A percentile compares a stretch with the other conserved stretches of the same genome.
phyloP scores from a whole-genome alignment of 2,113 vertebrate genomes.

The Takifugu flavidus region DNA sequence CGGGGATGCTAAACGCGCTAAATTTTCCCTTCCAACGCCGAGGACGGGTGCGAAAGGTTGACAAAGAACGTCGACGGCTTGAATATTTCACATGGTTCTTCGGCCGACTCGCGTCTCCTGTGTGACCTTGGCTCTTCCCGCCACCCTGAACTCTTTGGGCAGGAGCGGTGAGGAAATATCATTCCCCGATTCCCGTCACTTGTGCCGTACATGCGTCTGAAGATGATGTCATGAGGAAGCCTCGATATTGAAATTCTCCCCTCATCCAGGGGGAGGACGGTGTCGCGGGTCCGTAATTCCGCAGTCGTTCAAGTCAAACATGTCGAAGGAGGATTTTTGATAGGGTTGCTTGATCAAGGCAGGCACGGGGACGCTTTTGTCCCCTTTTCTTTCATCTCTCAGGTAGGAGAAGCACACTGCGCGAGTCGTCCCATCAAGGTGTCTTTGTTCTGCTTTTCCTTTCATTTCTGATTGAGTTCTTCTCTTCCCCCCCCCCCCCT shows the following conservation, averaged over 20 bases:
- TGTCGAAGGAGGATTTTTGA: too few species aligned
- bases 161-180: slow-evolving; percentile 16
- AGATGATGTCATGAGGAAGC: slow-evolving; percentile 7
- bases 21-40: background rate
- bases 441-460: background rate
- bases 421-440: too few species aligned
- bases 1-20: slow-evolving; percentile 3
- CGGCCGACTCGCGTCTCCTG: slow-evolving; percentile 45
- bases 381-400: too few species aligned
- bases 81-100: slow-evolving; percentile 29
- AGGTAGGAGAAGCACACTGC: too few species aligned
- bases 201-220: slow-evolving; percentile 4
- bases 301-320: too few species aligned
- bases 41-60: too few species aligned
- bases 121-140: slow-evolving; percentile 37
- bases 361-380: too few species aligned
- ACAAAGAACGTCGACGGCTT: too few species aligned
- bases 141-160: slow-evolving; percentile 20
- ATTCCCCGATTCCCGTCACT: slow-evolving; percentile 1
- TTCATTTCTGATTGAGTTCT: background rate
- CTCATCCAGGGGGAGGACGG: slow-evolving; percentile 6
- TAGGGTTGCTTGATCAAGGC: too few species aligned
- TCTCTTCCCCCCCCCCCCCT: background rate
- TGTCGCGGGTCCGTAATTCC: background rate
- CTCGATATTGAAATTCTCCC: background rate